These are phyloP conservation scores for Holcopasites calliopsidis DNA, from an alignment of 1,140 invertebrate genomes.

Conservation along the genomic window DNA sequence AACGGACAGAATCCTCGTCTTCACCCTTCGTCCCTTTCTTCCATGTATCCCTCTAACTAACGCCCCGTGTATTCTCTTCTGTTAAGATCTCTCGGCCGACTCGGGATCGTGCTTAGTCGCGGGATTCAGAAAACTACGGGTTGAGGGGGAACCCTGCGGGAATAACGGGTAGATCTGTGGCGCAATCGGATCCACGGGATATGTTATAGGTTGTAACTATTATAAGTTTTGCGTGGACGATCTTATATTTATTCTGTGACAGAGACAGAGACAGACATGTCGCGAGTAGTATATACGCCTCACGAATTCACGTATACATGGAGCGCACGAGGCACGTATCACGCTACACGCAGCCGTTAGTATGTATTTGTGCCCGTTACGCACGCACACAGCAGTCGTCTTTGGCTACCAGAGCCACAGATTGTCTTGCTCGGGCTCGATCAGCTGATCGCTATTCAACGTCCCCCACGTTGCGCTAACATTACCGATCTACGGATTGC, in stretches of 20 bases:
- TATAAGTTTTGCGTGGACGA: constrained; percentile 29
- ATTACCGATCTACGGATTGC: not conserved
- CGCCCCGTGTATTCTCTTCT: constrained; percentile 23
- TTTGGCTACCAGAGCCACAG: constrained; percentile 29
- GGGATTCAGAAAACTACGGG: not conserved
- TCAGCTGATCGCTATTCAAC: constrained; percentile 53
- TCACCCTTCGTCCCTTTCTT: constrained; percentile 59
- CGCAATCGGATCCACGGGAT: constrained; percentile 12
- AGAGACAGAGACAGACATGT: constrained; percentile 46
- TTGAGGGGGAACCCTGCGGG: not conserved
- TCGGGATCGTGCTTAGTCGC: not conserved
- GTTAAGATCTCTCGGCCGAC: not conserved
- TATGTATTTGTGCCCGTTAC: constrained; percentile 3
- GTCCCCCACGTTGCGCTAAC: constrained; percentile 1
- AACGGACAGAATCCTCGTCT: constrained; percentile 22
- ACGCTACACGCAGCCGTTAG: constrained; percentile 9
- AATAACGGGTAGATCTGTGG: constrained; percentile 3
- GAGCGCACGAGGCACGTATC: constrained; percentile 26
- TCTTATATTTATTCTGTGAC: constrained; percentile 46
- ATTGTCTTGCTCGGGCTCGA: constrained; percentile 41
- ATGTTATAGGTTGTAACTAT: constrained; percentile 26
- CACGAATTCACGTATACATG: constrained; percentile 9
- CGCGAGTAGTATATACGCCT: constrained; percentile 23
- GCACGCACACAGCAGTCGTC: constrained; percentile 20
- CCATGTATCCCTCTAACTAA: constrained; percentile 46